Evolutionary conservation across 2,888 invertebrate species (phyloP).

Genomic region (Eurytoma californica): DNA sequence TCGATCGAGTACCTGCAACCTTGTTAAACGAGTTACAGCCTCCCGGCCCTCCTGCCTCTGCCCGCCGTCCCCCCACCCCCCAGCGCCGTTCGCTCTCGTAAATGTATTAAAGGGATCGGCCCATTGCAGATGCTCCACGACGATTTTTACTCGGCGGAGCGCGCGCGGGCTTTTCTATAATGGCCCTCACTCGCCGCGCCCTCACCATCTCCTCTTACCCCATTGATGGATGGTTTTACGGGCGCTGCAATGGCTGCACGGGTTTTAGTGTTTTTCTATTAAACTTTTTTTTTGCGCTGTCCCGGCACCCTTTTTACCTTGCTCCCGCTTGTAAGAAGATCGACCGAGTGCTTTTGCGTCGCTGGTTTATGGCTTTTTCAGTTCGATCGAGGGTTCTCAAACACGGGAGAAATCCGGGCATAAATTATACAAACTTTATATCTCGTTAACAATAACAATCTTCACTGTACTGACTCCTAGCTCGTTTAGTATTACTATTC

Average conservation of each 20-base stretch:
- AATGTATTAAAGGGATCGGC: constrained; percentile 64
- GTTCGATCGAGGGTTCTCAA: background rate
- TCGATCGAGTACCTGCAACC: constrained; percentile 54
- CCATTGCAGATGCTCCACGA: constrained; percentile 42
- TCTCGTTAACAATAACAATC: no score
- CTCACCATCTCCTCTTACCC: background rate
- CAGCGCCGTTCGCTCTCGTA: constrained; percentile 61
- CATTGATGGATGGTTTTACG: constrained; percentile 47
- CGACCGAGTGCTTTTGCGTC: constrained; percentile 6
- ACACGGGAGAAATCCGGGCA: no score
- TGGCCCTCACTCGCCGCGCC: constrained; percentile 12
- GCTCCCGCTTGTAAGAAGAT: constrained; percentile 19
- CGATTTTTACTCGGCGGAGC: constrained; percentile 42
- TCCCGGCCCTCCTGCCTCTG: constrained; percentile 31
- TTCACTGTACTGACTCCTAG: no score
- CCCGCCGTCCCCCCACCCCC: constrained; percentile 55
- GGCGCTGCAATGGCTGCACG: constrained; percentile 23
- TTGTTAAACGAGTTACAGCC: constrained; percentile 56
- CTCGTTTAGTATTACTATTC: no score
- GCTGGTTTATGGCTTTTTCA: background rate
- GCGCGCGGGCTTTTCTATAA: constrained; percentile 24
- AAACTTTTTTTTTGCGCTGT: constrained; percentile 18
- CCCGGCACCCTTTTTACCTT: background rate
- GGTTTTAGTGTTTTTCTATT: constrained; percentile 49
- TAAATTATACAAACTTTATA: no score